A percentile compares a stretch with the other conserved stretches of the same genome.
Conservation (phyloP, 1,140 invertebrate species). For the Plectus sambesii region DNA sequence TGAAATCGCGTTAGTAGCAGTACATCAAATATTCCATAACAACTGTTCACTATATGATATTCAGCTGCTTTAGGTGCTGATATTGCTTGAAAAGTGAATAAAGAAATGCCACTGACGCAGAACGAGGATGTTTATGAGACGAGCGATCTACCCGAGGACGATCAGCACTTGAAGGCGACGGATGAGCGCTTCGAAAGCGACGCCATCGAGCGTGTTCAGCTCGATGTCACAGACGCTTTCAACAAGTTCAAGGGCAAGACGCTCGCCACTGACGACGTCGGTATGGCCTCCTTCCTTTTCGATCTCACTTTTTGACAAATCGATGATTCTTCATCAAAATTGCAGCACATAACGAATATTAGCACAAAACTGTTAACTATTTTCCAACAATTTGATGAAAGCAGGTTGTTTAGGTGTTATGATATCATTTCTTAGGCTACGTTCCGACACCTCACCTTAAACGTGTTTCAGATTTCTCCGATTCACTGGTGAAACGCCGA, state of each 20-base stretch:
- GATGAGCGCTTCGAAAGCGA: constrained; percentile 5
- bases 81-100: too few relatives aligned
- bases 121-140: constrained; percentile 14
- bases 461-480: constrained; percentile 26
- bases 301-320: not conserved
- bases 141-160: constrained; percentile 7
- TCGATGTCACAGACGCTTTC: constrained; percentile 23
- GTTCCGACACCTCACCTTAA: too few relatives aligned
- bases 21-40: too few relatives aligned
- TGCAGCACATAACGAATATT: too few relatives aligned
- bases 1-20: too few relatives aligned
- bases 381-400: too few relatives aligned
- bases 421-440: too few relatives aligned
- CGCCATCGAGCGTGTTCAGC: constrained; percentile 19
- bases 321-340: not conserved
- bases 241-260: constrained; percentile 23
- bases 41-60: too few relatives aligned
- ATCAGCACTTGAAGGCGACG: not conserved
- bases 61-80: too few relatives aligned
- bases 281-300: constrained; percentile 13
- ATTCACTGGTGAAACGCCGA: constrained; percentile 21
- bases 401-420: too few relatives aligned
- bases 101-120: not conserved
- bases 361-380: too few relatives aligned
- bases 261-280: constrained; percentile 16